Evolutionary conservation across 2,888 invertebrate genomes (phyloP), one percentile per base, ranked within the genome.

Genomic region (Smittia sp.): DNA sequence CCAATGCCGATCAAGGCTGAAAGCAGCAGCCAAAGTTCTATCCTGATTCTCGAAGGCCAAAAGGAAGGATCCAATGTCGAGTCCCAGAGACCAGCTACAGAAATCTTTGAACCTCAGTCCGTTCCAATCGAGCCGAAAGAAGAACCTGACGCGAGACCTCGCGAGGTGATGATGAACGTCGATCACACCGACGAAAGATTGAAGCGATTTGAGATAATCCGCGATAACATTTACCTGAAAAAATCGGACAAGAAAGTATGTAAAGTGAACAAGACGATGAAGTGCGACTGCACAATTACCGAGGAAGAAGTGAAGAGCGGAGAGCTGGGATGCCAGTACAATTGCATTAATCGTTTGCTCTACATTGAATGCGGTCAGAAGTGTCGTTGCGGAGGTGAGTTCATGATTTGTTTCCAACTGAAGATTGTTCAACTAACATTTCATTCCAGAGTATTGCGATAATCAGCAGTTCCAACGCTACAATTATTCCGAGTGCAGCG

Each of bases 281-380:
- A 91, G 32, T 98, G 98, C 82, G 98, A 98, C 82, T 98, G 98
- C 81, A 92, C 93, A 79, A 86, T 96, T 76, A 92, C 93, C 73
- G 89, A 90, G 79, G 96, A 96, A 77, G 98, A 98, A 79, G 86
- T 93, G 76, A 87, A 88, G 54, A 85, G 90, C 74, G 95, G 94
- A 0, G 92, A 93, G 79, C 82, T 88, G 75, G 96, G 95, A 9
- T 98, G 98, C 81, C 96, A 95, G 0, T 95, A 96, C 79, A 96
- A 97, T 83, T 98, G 98, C 82, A 87, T 98, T 39, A 98, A 98
- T 85, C 89, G 97, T 79, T 86, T 98, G 80, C 88, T 98, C n/a
- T 94, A 97, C 92, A 97, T 98, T 80, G 98, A 98, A 87, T 98
- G 98, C 85, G 96, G 97, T 13, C 87, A 90, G 3, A 86, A 94